Evolutionary conservation across 2,113 vertebrate species (phyloP).

Genomic region (Turnix velox): DNA sequence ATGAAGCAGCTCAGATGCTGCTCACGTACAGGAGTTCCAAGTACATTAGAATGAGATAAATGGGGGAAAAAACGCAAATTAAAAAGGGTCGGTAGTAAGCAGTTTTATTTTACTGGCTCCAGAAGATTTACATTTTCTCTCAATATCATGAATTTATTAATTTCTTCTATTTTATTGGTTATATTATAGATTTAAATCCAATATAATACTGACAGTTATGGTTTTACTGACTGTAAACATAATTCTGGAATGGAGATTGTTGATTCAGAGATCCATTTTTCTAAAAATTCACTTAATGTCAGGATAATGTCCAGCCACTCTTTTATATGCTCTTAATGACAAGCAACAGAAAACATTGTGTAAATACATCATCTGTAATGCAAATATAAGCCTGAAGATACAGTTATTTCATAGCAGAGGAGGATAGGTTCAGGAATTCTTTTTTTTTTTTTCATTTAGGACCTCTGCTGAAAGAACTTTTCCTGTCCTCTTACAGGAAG

Average conservation of each 20-base stretch:
- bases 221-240: neutral
- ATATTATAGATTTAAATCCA: neutral
- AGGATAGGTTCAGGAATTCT: neutral
- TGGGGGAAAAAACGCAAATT: neutral
- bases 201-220: neutral
- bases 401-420: neutral
- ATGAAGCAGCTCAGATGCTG: slow-evolving; percentile 1
- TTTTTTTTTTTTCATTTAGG: neutral
- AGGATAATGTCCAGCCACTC: neutral
- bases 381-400: neutral
- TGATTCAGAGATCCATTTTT: neutral
- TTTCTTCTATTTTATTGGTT: neutral
- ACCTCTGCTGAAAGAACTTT: neutral
- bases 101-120: neutral
- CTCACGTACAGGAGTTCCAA: slow-evolving; percentile 13
- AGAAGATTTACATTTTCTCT: neutral
- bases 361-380: neutral
- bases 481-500: neutral
- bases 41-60: neutral
- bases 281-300: neutral
- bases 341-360: neutral
- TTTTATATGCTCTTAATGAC: neutral
- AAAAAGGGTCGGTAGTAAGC: neutral
- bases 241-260: neutral
- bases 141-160: neutral